Evolutionary conservation across 53 echinoderm and acorn worm genomes (phyloP), one percentile per base, ranked within the genome.

Genomic region (Patiria pectinifera): DNA sequence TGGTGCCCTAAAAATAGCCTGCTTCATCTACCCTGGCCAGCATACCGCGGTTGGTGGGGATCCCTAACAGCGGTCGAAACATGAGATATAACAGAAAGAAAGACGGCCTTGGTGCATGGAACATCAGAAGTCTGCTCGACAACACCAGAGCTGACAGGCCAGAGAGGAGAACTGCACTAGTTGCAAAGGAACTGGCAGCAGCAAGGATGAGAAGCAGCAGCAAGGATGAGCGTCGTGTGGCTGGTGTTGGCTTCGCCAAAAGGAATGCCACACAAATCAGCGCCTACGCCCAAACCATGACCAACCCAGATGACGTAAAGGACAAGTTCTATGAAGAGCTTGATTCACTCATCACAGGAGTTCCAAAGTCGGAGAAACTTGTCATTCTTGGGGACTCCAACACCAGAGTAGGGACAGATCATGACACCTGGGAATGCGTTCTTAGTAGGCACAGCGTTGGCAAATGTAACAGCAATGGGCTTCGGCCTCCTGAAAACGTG

Each of bases 391-490:
- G 46, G 6, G 92, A 76, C 86, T 86, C 86, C 74, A 92, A 78
- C 21, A 80, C 79, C 23, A 86, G 69, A 46, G 86, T 92, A 22
- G 92, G 92, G 9, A 48, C 82, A 44, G 91, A 91, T 49, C 44
- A 63, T 19, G 43, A 63, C 7, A 13, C 35, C 10, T 69, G 83
- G 88, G 21, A 45, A 45, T 74, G 69, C 4, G 74, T 81, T 7
- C 69, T 89, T 18, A 71, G 82, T 12, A 47, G 9, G 22, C 69
- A 82, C 81, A 72, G 93, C 11, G 19, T 87, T 45, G 87, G 93
- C 82, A 93, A 47, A 0, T 88, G 93, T 45, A 93, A 87, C 88
- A 81, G 82, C 82, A 93, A 93, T 59, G 82, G 93, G 4, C 19
- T 12, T 0, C 87, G n/a, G 87, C 0, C 88, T 93, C 3, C 88